A percentile compares a stretch with the other conserved stretches of the same genome.
Conservation (phyloP, 2,888 invertebrate genomes). For the Celastrina argiolus region DNA sequence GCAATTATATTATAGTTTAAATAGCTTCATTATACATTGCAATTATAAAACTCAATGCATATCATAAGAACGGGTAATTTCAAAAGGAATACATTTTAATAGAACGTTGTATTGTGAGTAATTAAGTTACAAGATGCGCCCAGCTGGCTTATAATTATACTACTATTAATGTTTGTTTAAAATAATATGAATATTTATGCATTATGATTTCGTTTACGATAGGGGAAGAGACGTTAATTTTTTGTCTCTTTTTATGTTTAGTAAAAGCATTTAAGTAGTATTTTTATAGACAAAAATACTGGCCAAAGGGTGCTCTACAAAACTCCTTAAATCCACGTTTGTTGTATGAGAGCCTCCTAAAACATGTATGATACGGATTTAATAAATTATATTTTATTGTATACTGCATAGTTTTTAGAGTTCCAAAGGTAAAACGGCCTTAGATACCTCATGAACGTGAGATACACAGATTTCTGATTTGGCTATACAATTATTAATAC, state of each 20-base stretch:
- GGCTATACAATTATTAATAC: too few relatives aligned
- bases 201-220: background rate
- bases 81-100: background rate
- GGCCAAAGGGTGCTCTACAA: too few relatives aligned
- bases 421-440: too few relatives aligned
- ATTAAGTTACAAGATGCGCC: background rate
- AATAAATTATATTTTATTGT: too few relatives aligned
- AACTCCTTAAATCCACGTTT: too few relatives aligned
- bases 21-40: background rate
- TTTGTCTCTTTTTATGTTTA: background rate
- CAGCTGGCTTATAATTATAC: conserved; percentile 3
- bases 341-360: too few relatives aligned
- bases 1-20: background rate
- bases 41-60: conserved; percentile 1
- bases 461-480: too few relatives aligned
- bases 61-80: background rate
- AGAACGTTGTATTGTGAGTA: background rate
- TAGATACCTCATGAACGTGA: too few relatives aligned
- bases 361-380: too few relatives aligned
- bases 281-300: too few relatives aligned
- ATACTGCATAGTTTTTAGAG: too few relatives aligned
- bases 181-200: conserved; percentile 8
- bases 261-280: background rate
- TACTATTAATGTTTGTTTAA: conserved; percentile 5
- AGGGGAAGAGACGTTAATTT: background rate